phyloP scores from a whole-genome alignment of 2,797 vertebrate species.

The Pteronotus mesoamericanus region DNA sequence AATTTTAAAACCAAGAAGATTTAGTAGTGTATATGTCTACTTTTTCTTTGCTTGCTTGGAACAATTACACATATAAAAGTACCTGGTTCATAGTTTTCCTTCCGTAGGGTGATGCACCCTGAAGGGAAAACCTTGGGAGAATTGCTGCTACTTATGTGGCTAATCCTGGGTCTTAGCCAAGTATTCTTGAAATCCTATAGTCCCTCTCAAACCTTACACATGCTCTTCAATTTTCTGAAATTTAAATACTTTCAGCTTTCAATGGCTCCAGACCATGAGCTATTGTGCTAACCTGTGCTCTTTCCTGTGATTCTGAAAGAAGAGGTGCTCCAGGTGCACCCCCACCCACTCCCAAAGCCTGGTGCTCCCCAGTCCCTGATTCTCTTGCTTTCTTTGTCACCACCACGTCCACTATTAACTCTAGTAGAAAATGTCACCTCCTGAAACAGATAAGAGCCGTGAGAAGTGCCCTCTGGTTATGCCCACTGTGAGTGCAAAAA shows the following conservation, averaged over 20 bases:
- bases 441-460: not conserved
- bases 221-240: not conserved
- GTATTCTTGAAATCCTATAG: not conserved
- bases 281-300: not conserved
- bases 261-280: not conserved
- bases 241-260: not conserved
- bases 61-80: not conserved
- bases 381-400: not conserved
- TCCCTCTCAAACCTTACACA: not conserved
- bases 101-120: not conserved
- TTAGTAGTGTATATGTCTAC: not conserved
- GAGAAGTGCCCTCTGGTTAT: not conserved
- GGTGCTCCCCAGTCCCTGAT: not conserved
- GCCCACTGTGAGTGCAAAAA: not conserved
- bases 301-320: not conserved
- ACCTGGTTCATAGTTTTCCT: not conserved
- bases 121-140: not conserved
- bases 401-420: not conserved
- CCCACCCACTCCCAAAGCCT: fast-evolving
- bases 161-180: not conserved
- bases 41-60: constrained; percentile 11
- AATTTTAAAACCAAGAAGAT: constrained; percentile 6
- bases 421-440: not conserved
- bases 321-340: no score
- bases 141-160: not conserved